Evolutionary conservation across 2,888 invertebrate species (phyloP).

Genomic region (Eristalis arbustorum): DNA sequence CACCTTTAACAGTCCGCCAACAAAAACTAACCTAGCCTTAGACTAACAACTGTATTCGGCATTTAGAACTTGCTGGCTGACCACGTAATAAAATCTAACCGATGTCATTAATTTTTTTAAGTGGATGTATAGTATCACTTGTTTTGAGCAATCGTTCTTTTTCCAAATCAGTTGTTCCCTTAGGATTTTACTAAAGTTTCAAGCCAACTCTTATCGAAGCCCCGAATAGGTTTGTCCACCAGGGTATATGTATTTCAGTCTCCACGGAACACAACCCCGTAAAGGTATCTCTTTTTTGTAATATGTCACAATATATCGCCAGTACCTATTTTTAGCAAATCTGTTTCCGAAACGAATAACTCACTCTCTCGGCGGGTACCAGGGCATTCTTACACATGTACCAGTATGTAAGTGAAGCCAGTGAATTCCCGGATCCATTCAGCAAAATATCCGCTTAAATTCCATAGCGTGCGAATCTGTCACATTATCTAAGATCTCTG

Average conservation of each 20-base stretch:
- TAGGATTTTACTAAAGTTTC: no score
- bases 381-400: background rate
- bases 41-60: no score
- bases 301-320: background rate
- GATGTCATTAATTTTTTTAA: no score
- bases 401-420: background rate
- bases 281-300: background rate
- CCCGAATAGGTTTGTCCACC: no score
- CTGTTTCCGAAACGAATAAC: background rate
- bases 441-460: background rate
- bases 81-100: no score
- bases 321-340: background rate
- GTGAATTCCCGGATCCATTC: background rate
- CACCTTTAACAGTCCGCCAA: no score
- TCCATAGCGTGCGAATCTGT: background rate
- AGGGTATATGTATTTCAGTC: background rate
- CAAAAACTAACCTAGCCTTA: no score
- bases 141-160: no score
- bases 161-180: no score
- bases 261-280: background rate
- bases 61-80: no score
- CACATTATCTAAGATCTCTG: background rate
- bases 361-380: background rate
- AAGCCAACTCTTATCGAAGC: no score
- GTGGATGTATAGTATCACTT: no score